Conservation (phyloP, 2,113 vertebrate species). For the Phylloscopus trochilus region DNA sequence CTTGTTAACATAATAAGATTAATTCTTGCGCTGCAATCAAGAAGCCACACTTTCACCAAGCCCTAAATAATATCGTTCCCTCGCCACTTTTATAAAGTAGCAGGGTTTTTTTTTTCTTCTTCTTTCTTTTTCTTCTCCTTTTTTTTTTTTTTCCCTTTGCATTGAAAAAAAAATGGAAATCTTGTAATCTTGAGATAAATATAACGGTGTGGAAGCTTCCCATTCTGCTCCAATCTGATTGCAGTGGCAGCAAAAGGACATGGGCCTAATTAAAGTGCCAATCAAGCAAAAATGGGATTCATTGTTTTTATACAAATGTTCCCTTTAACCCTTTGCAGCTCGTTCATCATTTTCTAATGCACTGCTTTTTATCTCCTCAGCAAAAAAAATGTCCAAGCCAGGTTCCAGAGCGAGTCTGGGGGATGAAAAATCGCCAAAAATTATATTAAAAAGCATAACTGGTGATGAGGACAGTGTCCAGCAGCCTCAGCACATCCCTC, state of each 20-base stretch:
- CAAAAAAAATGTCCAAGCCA: neutral
- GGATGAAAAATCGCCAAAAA: neutral
- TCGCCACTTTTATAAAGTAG: neutral
- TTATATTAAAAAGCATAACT: neutral
- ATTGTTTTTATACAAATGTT: constrained; percentile 57
- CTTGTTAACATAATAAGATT: constrained; percentile 63
- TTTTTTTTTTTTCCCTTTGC: neutral
- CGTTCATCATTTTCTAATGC: accelerated
- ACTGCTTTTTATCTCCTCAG: neutral
- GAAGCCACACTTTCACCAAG: neutral
- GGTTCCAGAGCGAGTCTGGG: neutral
- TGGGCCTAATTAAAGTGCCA: constrained; percentile 74
- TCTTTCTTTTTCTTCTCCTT: accelerated
- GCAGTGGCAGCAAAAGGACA: constrained; percentile 56
- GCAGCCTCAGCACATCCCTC: neutral
- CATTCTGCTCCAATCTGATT: constrained; percentile 65
- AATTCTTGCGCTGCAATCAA: constrained; percentile 10
- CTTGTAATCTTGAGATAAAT: constrained; percentile 63
- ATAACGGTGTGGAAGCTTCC: constrained; percentile 57
- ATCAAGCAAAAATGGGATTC: constrained; percentile 63
- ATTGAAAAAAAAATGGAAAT: neutral
- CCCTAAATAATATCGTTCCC: neutral
- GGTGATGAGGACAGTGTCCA: neutral
- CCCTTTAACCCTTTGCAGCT: neutral
- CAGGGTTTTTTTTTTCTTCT: accelerated